Evolutionary conservation across 2,113 vertebrate species (phyloP).

Genomic region (Synodontis membranacea): DNA sequence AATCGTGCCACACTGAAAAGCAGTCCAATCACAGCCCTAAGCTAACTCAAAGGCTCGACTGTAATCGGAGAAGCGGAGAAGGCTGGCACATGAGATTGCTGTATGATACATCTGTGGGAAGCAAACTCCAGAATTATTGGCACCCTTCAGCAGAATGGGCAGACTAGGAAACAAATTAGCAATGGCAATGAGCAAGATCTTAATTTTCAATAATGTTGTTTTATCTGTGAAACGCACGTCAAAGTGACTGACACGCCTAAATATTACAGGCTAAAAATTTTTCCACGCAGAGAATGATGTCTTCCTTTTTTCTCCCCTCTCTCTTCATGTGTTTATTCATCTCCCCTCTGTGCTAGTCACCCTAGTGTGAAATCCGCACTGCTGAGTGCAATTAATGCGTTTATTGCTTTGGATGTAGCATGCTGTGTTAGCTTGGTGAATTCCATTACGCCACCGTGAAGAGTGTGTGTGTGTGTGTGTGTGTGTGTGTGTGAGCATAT

Average conservation of each 20-base stretch:
- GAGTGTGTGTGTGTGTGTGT: neutral
- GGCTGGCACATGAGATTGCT: neutral
- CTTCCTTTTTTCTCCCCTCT: neutral
- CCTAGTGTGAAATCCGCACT: slow-evolving; percentile 16
- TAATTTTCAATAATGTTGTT: neutral
- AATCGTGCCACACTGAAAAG: neutral
- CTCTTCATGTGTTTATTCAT: neutral
- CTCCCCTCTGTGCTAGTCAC: neutral
- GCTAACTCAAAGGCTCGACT: neutral
- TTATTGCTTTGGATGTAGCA: slow-evolving; percentile 41
- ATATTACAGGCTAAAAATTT: neutral
- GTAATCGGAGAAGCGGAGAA: neutral
- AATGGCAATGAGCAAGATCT: neutral
- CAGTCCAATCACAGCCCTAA: neutral
- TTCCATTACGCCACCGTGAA: slow-evolving; percentile 6
- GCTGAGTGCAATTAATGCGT: slow-evolving; percentile 46
- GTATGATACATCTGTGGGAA: neutral
- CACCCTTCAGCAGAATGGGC: neutral
- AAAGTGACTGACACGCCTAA: neutral
- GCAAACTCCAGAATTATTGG: neutral
- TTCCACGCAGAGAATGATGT: neutral
- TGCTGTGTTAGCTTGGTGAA: slow-evolving; percentile 26
- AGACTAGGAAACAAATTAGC: neutral
- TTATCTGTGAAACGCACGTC: neutral
- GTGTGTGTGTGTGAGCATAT: neutral